A percentile compares a stretch with the other conserved stretches of the same genome.
Evolutionary conservation across 2,888 invertebrate genomes (phyloP).

Genomic region (Eledone cirrhosa): DNA sequence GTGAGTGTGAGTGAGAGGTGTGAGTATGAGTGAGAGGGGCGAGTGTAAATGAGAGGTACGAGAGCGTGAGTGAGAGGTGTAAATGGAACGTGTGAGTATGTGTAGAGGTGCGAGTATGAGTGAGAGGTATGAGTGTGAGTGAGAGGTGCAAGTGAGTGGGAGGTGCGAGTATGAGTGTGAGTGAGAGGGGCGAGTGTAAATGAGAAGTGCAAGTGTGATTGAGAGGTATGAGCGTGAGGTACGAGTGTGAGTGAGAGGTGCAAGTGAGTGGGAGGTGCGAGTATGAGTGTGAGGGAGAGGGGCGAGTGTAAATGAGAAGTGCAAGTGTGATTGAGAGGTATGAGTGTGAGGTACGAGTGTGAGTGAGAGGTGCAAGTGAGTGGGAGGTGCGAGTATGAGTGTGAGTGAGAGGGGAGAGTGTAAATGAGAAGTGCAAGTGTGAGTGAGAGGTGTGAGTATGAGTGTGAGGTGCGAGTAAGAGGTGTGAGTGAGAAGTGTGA

Average conservation of each 20-base stretch:
- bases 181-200: not conserved
- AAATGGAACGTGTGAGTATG: not conserved
- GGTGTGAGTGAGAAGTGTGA: not conserved
- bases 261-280: no score
- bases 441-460: not conserved
- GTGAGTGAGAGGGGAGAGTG: not conserved
- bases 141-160: not conserved
- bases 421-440: not conserved
- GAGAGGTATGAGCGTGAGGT: not conserved
- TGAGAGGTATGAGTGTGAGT: not conserved
- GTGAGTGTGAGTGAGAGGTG: not conserved
- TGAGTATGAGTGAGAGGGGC: no score
- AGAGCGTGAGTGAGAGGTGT: not conserved
- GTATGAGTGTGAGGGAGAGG: not conserved
- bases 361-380: not conserved
- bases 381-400: not conserved
- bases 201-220: not conserved
- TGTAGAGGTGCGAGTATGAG: not conserved
- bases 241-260: not conserved
- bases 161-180: not conserved
- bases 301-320: not conserved
- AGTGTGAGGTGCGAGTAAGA: not conserved
- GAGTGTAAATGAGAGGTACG: no score
- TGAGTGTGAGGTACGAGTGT: not conserved
- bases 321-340: not conserved